These are phyloP conservation scores for Mystacornis crossleyi DNA, from an alignment of 2,113 vertebrate genomes.

Conservation along the genomic window DNA sequence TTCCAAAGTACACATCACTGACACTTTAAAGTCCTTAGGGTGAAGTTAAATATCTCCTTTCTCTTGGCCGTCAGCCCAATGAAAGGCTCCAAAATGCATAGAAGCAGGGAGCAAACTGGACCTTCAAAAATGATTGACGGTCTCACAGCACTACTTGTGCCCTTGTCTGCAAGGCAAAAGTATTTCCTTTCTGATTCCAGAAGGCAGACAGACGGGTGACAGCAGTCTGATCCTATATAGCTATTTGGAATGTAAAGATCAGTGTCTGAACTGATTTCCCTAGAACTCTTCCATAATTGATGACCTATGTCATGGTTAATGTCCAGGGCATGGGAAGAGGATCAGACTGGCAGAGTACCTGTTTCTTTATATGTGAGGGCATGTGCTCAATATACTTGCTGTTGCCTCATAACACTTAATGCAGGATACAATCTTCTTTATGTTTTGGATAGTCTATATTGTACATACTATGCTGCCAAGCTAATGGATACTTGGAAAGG, in stretches of 20 bases:
- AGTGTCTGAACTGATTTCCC: neutral
- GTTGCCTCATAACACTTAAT: neutral
- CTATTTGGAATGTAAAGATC: neutral
- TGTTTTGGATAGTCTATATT: neutral
- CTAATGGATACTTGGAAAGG: neutral
- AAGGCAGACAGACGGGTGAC: neutral
- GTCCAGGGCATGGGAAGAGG: neutral
- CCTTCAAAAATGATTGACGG: neutral
- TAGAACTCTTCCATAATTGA: neutral
- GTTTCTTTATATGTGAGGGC: neutral
- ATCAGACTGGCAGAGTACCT: neutral
- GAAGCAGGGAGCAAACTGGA: neutral
- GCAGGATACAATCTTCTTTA: neutral
- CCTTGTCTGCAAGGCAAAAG: neutral
- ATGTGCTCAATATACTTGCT: neutral
- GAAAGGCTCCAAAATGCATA: neutral
- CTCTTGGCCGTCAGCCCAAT: neutral
- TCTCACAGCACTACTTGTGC: neutral
- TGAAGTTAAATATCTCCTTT: neutral
- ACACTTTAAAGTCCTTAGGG: neutral
- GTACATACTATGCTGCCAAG: neutral
- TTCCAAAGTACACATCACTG: neutral
- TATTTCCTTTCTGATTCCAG: neutral
- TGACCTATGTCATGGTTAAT: fast-evolving
- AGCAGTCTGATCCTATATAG: neutral